A percentile compares a stretch with the other conserved stretches of the same genome.
Conservation (phyloP, 1,140 invertebrate genomes). For the Sweltsa coloradensis region DNA sequence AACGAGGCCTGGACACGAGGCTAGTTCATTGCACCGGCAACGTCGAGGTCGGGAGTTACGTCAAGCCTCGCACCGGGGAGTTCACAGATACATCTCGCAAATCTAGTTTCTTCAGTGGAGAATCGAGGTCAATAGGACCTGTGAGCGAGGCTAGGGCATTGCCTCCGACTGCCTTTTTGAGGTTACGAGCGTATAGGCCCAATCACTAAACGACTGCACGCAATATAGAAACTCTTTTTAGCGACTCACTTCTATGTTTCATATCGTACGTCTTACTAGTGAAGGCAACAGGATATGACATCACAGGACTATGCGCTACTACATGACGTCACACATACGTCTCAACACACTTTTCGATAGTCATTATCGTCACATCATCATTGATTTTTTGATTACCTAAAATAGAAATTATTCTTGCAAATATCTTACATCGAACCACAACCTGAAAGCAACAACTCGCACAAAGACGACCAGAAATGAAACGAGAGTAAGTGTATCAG, state of each 20-base stretch:
- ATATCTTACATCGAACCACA: too few relatives aligned
- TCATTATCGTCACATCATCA: background rate
- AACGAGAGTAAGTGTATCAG: too few relatives aligned
- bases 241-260: background rate
- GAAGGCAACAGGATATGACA: background rate
- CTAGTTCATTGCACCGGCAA: background rate
- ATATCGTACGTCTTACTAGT: background rate
- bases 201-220: background rate
- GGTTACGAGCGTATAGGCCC: constrained; percentile 4
- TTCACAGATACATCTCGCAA: too few relatives aligned
- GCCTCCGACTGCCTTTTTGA: constrained; percentile 10
- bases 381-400: background rate
- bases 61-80: too few relatives aligned
- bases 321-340: background rate
- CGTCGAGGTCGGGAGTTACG: constrained; percentile 4
- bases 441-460: too few relatives aligned
- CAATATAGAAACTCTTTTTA: constrained; percentile 4
- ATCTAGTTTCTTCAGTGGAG: too few relatives aligned
- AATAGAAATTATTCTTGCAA: too few relatives aligned
- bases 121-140: constrained; percentile 7
- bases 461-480: too few relatives aligned
- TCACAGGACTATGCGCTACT: background rate
- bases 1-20: constrained; percentile 6
- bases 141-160: constrained; percentile 9
- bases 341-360: background rate